These are phyloP conservation scores for Parasteatoda tepidariorum DNA, from an alignment of 1,140 invertebrate species.

Conservation along the genomic window DNA sequence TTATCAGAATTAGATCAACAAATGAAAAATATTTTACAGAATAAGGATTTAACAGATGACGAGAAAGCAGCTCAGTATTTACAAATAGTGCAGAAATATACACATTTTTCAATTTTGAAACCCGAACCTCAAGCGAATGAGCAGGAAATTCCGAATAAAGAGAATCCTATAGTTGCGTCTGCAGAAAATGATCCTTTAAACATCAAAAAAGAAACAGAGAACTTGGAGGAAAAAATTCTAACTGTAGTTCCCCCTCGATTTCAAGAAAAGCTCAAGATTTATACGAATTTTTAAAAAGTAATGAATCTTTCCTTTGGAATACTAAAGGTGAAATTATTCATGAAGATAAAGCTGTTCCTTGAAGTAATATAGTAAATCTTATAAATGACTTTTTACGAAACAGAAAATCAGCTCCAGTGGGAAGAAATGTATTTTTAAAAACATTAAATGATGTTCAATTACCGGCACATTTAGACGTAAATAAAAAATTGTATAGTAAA, in stretches of 20 bases:
- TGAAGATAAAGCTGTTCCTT: neutral
- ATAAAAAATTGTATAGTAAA: neutral
- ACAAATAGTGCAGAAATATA: slow-evolving; percentile 3
- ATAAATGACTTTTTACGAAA: neutral
- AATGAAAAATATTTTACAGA: slow-evolving; percentile 5
- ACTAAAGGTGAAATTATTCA: neutral
- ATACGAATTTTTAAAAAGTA: neutral
- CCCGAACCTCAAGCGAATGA: neutral
- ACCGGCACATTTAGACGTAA: neutral
- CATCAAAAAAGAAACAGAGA: neutral
- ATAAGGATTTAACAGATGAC: neutral
- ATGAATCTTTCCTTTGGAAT: neutral
- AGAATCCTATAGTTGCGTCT: neutral
- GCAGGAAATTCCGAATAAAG: neutral
- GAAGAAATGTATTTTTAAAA: neutral
- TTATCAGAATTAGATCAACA: neutral
- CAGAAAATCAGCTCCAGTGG: neutral
- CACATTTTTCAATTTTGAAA: neutral
- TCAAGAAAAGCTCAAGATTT: neutral
- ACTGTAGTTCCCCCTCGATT: neutral
- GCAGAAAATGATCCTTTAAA: neutral
- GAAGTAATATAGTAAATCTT: neutral
- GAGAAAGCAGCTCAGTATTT: neutral
- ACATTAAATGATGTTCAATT: neutral
- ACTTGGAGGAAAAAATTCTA: neutral